phyloP scores from a whole-genome alignment of 2,888 invertebrate species.

The Hyposoter didymator region DNA sequence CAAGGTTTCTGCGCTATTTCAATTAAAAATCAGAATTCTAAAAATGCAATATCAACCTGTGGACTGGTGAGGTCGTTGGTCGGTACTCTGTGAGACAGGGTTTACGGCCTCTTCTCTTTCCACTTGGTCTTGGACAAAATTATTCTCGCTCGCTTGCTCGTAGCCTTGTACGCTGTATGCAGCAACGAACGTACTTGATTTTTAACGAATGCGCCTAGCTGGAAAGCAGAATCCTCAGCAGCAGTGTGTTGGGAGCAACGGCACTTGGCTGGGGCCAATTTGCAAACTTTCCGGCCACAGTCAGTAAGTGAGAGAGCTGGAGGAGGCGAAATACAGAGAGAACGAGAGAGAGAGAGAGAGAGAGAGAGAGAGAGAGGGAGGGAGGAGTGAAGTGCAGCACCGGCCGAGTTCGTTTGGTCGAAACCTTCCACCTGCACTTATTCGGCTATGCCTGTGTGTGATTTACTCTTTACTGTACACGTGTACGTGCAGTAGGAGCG shows the following conservation, averaged over 20 bases:
- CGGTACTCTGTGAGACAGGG: slow-evolving; percentile 21
- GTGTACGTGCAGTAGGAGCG: slow-evolving; percentile 21
- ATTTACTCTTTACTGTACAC: slow-evolving; percentile 19
- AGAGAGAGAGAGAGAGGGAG: too few species aligned
- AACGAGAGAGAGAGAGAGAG: slow-evolving; percentile 4
- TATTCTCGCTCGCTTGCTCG: slow-evolving; percentile 65
- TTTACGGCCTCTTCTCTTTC: slow-evolving; percentile 34
- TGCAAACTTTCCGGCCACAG: slow-evolving; percentile 63
- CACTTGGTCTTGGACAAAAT: slow-evolving; percentile 41
- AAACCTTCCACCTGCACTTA: slow-evolving; percentile 52
- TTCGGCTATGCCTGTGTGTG: slow-evolving; percentile 23
- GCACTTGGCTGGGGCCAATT: slow-evolving; percentile 64
- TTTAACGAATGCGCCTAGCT: slow-evolving; percentile 67
- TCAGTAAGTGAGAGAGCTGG: not conserved
- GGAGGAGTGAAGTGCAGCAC: not conserved
- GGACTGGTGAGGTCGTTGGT: slow-evolving; percentile 48
- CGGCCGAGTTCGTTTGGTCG: slow-evolving; percentile 43
- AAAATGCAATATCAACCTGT: not conserved
- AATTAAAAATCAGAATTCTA: slow-evolving; percentile 35
- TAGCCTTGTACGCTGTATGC: slow-evolving; percentile 56
- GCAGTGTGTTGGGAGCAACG: slow-evolving; percentile 19
- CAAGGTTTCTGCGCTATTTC: slow-evolving; percentile 9
- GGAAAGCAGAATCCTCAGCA: slow-evolving; percentile 40
- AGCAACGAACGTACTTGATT: slow-evolving; percentile 66
- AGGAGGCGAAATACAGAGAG: slow-evolving; percentile 19